phyloP scores from a whole-genome alignment of 1,140 invertebrate species.

The Cyphomyrmex costatus region DNA sequence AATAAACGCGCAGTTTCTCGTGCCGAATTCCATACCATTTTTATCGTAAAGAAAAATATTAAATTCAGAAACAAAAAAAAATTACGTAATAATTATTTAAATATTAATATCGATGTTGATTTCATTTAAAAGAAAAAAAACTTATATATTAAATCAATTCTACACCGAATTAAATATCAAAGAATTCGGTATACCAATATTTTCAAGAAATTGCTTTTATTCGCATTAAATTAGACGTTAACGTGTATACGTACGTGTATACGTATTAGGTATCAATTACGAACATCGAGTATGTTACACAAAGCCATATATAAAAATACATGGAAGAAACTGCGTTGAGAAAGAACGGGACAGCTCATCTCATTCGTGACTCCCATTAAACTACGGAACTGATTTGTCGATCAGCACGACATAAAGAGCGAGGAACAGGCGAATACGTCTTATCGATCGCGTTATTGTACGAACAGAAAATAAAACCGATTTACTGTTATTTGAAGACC shows the following conservation, averaged over 20 bases:
- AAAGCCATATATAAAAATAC: background rate
- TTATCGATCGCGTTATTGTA: constrained; percentile 75
- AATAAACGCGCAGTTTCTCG: background rate
- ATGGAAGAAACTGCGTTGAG: background rate
- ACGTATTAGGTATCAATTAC: no score
- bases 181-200: background rate
- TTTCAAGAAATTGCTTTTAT: background rate
- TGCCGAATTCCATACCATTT: constrained; percentile 6
- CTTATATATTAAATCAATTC: background rate
- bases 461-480: constrained; percentile 72
- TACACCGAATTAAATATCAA: background rate
- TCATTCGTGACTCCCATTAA: constrained; percentile 58
- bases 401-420: constrained; percentile 51
- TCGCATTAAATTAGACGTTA: background rate
- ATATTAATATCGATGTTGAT: background rate
- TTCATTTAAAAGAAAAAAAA: constrained; percentile 11
- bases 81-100: background rate
- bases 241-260: background rate
- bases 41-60: background rate
- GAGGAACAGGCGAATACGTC: constrained; percentile 45
- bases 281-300: background rate
- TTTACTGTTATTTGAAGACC: constrained; percentile 74
- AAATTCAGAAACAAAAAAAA: constrained; percentile 14
- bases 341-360: constrained; percentile 29
- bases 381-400: constrained; percentile 44